Base-by-base conservation (phyloP, 2,888 invertebrate genomes). In the Phyto melanocephala region DNA sequence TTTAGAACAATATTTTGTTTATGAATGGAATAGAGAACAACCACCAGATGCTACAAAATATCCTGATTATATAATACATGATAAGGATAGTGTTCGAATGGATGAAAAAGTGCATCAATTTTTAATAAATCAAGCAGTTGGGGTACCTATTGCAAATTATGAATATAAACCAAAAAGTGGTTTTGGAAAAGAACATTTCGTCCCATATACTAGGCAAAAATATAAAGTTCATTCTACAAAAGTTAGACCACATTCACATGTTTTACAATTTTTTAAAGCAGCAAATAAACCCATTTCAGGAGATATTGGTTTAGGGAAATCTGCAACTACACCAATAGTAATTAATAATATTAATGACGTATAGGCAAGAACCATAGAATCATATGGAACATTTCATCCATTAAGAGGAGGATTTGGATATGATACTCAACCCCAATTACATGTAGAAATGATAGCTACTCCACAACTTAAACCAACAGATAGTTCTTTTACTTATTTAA, bases 131-230 rank as follows among this genome's bases (percentile, higher is more conserved):
- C 33, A 33, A 33, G 33, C 33, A n/a, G n/a, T n/a, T n/a, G n/a
- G n/a, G n/a, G n/a, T n/a, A n/a, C n/a, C n/a, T n/a, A n/a, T n/a
- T n/a, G n/a, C n/a, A n/a, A n/a, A n/a, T n/a, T n/a, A n/a, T n/a
- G n/a, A n/a, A n/a, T n/a, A n/a, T n/a, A n/a, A n/a, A n/a, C n/a
- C n/a, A n/a, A n/a, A n/a, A n/a, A n/a, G n/a, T n/a, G n/a, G n/a
- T n/a, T n/a, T n/a, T 40, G 60, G 15, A 37, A 75, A 65, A 40
- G 52, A 37, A 54, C 75, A 67, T 28, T 74, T 52, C 76, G 56
- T 80, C 10, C 50, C 60, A 37, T 37, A 62, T 28, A 47, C 40
- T n/a, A 22, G 52, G 28, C 2, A 13, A 28, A 22, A 45, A 13
- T 42, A 58, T 35, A 15, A 56, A 15, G 33, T 4, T n/a, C n/a